Conservation (phyloP, 30 jellyfish, hydroid and myxozoan genomes). For the Aurelia sp. region DNA sequence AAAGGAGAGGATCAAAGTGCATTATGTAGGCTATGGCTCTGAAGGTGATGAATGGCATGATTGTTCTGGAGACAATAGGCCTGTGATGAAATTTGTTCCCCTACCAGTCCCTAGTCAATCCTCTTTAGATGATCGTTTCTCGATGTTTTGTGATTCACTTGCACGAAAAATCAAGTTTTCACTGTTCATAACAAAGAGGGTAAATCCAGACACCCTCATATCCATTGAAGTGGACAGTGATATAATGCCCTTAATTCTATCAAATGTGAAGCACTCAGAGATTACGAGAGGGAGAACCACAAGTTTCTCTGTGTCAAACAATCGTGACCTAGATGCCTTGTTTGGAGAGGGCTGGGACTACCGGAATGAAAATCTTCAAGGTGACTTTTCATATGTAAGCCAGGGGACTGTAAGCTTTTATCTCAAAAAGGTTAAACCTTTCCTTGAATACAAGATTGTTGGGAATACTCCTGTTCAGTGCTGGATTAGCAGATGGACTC, state of each 20-base stretch:
- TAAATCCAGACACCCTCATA: background rate
- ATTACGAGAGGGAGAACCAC: background rate
- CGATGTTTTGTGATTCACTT: background rate
- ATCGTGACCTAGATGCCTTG: background rate
- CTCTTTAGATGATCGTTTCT: background rate
- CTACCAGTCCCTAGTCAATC: background rate
- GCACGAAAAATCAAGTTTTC: background rate
- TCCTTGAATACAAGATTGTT: background rate
- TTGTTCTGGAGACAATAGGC: background rate
- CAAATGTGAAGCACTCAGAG: background rate
- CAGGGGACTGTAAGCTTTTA: background rate
- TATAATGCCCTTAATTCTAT: background rate
- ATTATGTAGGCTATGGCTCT: background rate
- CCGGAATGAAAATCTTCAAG: background rate
- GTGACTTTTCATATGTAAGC: constrained; percentile 1
- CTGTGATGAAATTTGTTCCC: background rate
- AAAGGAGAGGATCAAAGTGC: background rate
- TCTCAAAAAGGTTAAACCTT: background rate
- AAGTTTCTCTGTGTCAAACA: background rate
- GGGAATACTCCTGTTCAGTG: background rate
- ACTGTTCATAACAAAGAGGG: background rate
- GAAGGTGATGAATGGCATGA: constrained; percentile 1
- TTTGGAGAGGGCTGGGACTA: constrained; percentile 13
- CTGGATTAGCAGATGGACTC: background rate
- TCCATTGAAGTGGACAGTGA: background rate